These are phyloP conservation scores for Phasianus colchicus DNA, from an alignment of 2,113 vertebrate genomes.

Conservation along the genomic window DNA sequence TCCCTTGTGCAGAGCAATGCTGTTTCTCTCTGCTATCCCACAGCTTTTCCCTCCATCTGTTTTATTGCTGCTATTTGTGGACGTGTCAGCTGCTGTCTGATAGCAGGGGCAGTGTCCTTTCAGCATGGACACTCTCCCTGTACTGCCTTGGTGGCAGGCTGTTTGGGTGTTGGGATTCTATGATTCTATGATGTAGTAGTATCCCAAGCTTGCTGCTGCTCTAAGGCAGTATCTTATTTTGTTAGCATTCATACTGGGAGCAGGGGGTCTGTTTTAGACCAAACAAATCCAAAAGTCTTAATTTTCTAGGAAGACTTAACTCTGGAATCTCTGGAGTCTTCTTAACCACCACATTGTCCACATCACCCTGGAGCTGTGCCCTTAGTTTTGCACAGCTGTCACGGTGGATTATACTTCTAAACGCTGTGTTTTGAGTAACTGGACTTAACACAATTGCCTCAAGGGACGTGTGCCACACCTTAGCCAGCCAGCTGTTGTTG, in stretches of 20 bases:
- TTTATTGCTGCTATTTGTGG: neutral
- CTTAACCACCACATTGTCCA: neutral
- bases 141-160: neutral
- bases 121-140: neutral
- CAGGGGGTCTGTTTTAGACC: neutral
- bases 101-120: rapidly evolving
- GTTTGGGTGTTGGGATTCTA: neutral
- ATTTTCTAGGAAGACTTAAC: neutral
- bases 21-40: neutral
- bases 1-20: neutral
- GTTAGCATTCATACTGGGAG: neutral
- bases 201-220: neutral
- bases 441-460: neutral
- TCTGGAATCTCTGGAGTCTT: neutral
- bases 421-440: neutral
- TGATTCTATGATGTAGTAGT: neutral
- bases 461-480: neutral
- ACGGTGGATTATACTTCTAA: neutral
- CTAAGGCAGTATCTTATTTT: neutral
- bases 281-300: neutral
- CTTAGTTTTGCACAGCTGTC: neutral
- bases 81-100: neutral
- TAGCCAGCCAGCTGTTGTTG: neutral
- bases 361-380: neutral
- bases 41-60: neutral